These are phyloP conservation scores for Pristionchus japonicus DNA, from an alignment of 2,888 invertebrate genomes.

Conservation along the genomic window DNA sequence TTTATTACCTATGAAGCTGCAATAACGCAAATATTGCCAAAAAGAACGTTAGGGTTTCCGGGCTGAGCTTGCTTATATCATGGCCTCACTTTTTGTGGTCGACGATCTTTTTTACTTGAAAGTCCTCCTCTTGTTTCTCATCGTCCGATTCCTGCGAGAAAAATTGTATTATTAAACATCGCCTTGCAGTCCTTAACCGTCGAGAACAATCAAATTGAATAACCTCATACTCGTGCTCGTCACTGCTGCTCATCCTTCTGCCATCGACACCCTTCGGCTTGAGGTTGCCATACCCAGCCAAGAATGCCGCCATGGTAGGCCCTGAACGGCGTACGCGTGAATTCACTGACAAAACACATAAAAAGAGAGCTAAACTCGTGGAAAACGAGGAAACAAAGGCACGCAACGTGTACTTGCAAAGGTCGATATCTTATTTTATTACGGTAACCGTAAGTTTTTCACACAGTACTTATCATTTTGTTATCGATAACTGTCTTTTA, in stretches of 20 bases:
- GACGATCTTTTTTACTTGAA: not conserved
- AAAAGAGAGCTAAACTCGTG: too few species aligned
- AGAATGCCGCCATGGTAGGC: not conserved
- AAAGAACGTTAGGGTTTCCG: too few species aligned
- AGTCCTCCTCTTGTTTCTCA: not conserved
- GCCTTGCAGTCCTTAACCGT: not conserved
- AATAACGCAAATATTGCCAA: too few species aligned
- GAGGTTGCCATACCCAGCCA: not conserved
- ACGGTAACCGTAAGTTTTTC: not conserved
- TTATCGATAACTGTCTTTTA: not conserved
- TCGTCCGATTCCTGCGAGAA: not conserved
- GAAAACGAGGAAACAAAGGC: not conserved
- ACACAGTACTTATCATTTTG: not conserved
- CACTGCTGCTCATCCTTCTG: not conserved
- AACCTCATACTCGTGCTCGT: slow-evolving; percentile 3
- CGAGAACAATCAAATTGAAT: not conserved
- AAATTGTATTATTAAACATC: not conserved
- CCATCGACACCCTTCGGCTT: not conserved
- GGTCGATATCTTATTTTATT: not conserved
- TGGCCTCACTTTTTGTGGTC: not conserved
- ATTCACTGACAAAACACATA: too few species aligned
- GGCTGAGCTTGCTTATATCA: too few species aligned
- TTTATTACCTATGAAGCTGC: too few species aligned
- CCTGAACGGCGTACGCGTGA: not conserved
- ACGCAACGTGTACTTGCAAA: not conserved